These are phyloP conservation scores for Colletes collaris DNA, from an alignment of 2,888 invertebrate species.

Conservation along the genomic window DNA sequence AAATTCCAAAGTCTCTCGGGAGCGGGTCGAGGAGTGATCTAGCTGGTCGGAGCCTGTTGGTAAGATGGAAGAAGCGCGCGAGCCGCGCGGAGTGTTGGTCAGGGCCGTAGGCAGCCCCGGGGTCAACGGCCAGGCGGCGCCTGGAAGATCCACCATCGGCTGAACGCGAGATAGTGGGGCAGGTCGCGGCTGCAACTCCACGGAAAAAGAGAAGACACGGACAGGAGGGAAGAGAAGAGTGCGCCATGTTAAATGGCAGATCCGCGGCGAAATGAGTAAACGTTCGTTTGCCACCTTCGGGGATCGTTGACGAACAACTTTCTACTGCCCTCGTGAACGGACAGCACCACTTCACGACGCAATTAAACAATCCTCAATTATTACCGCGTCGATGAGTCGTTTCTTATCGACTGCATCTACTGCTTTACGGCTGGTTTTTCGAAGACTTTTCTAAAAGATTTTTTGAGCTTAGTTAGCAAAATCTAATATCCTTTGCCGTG, in stretches of 20 bases:
- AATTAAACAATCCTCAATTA: too few species aligned
- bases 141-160: constrained; percentile 74
- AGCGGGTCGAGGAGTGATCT: constrained; percentile 14
- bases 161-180: constrained; percentile 77
- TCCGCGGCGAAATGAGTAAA: constrained; percentile 23
- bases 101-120: constrained; percentile 69
- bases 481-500: too few species aligned
- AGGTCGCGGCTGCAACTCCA: constrained; percentile 76
- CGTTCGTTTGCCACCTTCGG: neutral
- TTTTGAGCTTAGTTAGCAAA: too few species aligned
- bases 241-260: constrained; percentile 19
- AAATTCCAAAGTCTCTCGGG: constrained; percentile 27
- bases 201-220: constrained; percentile 38
- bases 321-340: neutral
- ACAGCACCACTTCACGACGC: too few species aligned
- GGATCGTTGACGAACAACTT: neutral
- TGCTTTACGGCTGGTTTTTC: too few species aligned
- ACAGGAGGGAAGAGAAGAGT: constrained; percentile 37
- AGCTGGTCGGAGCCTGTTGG: constrained; percentile 15
- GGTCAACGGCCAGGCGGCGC: constrained; percentile 83
- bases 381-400: too few species aligned
- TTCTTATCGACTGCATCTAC: too few species aligned
- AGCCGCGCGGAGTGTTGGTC: constrained; percentile 66
- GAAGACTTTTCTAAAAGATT: too few species aligned
- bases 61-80: constrained; percentile 46